These are phyloP conservation scores for Julus scandinavius DNA, from an alignment of 2,888 invertebrate genomes.

Conservation along the genomic window DNA sequence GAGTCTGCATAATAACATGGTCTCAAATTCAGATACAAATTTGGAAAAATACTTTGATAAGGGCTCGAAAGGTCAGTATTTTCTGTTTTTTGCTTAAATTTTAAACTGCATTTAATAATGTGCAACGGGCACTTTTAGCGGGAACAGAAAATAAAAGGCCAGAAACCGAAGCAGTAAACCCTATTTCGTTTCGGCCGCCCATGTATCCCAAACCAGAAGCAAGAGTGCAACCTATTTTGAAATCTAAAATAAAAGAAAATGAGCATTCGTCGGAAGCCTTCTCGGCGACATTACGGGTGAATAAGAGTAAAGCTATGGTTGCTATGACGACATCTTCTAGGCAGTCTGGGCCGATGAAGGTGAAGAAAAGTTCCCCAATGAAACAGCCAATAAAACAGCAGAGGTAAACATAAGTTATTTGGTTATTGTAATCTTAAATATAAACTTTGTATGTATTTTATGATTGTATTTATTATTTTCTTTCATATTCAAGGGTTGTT, in stretches of 20 bases:
- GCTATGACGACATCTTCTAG: not conserved
- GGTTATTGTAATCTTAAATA: too few relatives aligned
- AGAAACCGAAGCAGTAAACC: not conserved
- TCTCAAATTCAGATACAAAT: not conserved
- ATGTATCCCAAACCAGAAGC: not conserved
- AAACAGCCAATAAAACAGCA: not conserved
- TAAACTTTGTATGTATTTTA: too few relatives aligned
- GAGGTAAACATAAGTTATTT: not conserved
- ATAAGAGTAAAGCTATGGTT: not conserved
- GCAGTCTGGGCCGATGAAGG: not conserved
- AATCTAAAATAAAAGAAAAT: not conserved
- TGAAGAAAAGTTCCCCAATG: not conserved
- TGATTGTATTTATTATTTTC: not conserved
- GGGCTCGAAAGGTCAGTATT: not conserved
- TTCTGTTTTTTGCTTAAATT: not conserved
- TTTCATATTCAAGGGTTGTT: not conserved
- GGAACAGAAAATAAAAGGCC: not conserved
- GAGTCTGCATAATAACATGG: not conserved
- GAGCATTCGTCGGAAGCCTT: not conserved
- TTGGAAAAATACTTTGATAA: not conserved
- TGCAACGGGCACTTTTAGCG: not conserved
- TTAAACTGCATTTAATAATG: not conserved
- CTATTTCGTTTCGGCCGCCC: not conserved
- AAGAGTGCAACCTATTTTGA: conserved; percentile 13
- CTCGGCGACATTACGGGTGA: not conserved